These are phyloP conservation scores for Watsonalla binaria DNA, from an alignment of 2,888 invertebrate genomes.

Conservation along the genomic window DNA sequence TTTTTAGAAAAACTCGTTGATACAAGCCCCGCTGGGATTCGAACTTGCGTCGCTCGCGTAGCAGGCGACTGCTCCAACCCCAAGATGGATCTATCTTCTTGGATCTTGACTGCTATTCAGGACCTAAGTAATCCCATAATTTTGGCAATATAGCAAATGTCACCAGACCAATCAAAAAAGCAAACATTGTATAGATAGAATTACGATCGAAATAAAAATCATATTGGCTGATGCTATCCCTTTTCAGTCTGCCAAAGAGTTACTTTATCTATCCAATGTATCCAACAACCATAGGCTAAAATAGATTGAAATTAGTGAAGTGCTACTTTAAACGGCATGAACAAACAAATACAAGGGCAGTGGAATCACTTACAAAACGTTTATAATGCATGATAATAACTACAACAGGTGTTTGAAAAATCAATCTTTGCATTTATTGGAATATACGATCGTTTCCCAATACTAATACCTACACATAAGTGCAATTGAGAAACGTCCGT, in stretches of 20 bases:
- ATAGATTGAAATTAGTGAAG: not conserved
- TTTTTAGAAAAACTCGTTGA: too few species aligned
- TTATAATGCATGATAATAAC: not conserved
- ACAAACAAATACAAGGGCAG: not conserved
- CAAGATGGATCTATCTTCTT: too few species aligned
- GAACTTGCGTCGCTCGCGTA: too few species aligned
- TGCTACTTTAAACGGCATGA: not conserved
- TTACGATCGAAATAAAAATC: too few species aligned
- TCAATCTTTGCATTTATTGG: not conserved
- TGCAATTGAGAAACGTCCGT: too few species aligned
- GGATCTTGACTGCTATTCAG: too few species aligned
- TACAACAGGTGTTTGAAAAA: not conserved
- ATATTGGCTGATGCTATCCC: not conserved
- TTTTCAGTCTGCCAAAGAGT: conserved; percentile 12
- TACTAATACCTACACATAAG: not conserved
- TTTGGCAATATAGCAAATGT: too few species aligned
- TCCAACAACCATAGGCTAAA: not conserved
- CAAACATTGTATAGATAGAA: too few species aligned
- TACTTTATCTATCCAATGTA: not conserved
- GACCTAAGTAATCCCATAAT: too few species aligned
- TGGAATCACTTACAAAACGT: not conserved
- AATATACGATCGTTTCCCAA: not conserved
- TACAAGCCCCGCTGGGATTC: too few species aligned
- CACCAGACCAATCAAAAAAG: too few species aligned
- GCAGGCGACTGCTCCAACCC: too few species aligned